Evolutionary conservation across 2,888 invertebrate genomes (phyloP), one percentile per base, ranked within the genome.

Genomic region (Crioceris asparagi): DNA sequence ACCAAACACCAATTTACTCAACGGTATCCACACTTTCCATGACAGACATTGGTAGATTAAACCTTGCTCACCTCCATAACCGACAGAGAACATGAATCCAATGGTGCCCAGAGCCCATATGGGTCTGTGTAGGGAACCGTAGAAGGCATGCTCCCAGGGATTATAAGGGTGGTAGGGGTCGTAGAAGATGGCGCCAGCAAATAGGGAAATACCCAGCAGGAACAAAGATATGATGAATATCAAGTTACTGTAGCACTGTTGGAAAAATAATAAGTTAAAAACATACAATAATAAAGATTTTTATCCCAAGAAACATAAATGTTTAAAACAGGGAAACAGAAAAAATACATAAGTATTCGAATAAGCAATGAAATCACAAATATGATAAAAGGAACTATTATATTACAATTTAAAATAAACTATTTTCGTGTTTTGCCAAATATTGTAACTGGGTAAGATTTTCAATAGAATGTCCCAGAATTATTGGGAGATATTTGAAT

Each of bases 1-100:
- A 38, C 55, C 19, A 51, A 75, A 77, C 0, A 71, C 63, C 17
- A 77, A 62, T 31, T 73, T 68, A 45, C 74, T 72, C 1, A 76
- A 60, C 1, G 73, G 71, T 29, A 70, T 67, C 68, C 71, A 75
- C 0, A 70, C 68, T 31, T 63, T 65, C 75, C 75, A 76, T 32
- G 66, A 63, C 2, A 75, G 54, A 36, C 71, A 64, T 65, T 67
- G 50, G 8, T 52, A 43, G 11, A 60, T 25, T 14, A 56, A 42
- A 12, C 43, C 52, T 11, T 53, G 53, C 38, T 59, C 61, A 29
- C 77, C 76, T n/a, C n/a, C n/a, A 41, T 70, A 65, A 2, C 69
- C 66, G 36, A 71, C 69, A 23, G 69, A 67, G 16, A 70, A 58
- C 1, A 75, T 58, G 2, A 77, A 42, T 2, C 70, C 46, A 0